These are phyloP conservation scores for Apotomis betuletana DNA, from an alignment of 2,888 invertebrate species.

Conservation along the genomic window DNA sequence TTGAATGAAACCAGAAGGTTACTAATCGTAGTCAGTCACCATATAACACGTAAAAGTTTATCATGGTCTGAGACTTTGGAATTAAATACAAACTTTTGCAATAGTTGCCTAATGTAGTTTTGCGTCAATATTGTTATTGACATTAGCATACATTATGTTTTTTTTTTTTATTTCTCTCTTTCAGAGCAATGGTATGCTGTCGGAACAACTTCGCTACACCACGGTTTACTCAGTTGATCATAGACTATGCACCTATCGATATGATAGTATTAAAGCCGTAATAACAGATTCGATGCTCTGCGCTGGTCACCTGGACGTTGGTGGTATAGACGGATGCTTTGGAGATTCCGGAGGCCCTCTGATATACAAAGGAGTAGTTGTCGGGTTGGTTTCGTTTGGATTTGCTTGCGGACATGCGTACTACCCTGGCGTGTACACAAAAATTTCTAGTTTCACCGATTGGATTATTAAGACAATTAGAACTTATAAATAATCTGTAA, in stretches of 20 bases:
- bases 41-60: no score
- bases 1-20: no score
- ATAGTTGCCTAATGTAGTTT: no score
- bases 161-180: slow-evolving; percentile 31
- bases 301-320: slow-evolving; percentile 67
- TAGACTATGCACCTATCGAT: slow-evolving; percentile 62
- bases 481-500: slow-evolving; percentile 59
- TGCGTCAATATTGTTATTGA: no score
- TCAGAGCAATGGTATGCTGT: slow-evolving; percentile 67
- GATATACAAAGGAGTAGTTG: slow-evolving; percentile 72
- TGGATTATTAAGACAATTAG: slow-evolving; percentile 72
- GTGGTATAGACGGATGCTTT: slow-evolving; percentile 74
- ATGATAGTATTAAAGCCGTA: slow-evolving; percentile 65
- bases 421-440: slow-evolving; percentile 77
- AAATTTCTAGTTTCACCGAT: slow-evolving; percentile 70
- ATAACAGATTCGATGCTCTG: slow-evolving; percentile 74
- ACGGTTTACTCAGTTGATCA: slow-evolving; percentile 64
- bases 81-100: no score
- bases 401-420: slow-evolving; percentile 72
- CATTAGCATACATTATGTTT: no score
- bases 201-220: slow-evolving; percentile 70
- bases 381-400: slow-evolving; percentile 75
- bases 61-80: no score
- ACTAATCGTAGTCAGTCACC: no score
- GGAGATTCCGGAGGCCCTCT: slow-evolving; percentile 78